Evolutionary conservation across 1,140 invertebrate species (phyloP).

Genomic region (Melanaphis sacchari): DNA sequence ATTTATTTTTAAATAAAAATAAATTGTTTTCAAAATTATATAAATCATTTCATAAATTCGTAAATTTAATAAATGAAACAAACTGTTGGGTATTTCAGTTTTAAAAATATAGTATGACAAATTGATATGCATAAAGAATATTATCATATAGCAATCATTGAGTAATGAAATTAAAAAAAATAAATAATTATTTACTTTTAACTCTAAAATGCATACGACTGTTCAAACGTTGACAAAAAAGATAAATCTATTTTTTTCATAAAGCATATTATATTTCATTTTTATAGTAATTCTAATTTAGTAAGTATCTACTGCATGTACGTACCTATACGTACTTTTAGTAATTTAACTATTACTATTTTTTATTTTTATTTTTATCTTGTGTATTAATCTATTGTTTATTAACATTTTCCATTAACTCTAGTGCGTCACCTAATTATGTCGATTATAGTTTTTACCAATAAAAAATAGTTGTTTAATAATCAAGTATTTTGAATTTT

Average conservation of each 20-base stretch:
- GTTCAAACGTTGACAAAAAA: background rate
- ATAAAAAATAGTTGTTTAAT: background rate
- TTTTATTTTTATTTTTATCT: background rate
- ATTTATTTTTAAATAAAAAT: background rate
- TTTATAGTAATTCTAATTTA: background rate
- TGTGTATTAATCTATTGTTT: background rate
- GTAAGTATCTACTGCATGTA: background rate
- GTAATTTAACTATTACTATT: background rate
- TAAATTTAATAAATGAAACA: background rate
- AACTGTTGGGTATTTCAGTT: background rate
- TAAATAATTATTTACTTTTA: background rate
- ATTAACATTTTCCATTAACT: conserved; percentile 21
- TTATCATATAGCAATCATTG: background rate
- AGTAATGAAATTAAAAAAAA: background rate
- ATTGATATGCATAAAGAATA: background rate
- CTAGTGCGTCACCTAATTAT: conserved; percentile 18
- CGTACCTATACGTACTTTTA: background rate
- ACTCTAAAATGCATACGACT: background rate
- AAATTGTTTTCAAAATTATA: background rate
- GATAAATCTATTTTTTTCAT: conserved; percentile 16
- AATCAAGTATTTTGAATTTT: background rate
- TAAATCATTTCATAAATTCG: background rate
- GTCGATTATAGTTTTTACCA: background rate
- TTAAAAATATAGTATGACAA: background rate
- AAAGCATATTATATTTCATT: conserved; percentile 7